These are phyloP conservation scores for Belgica antarctica DNA, from an alignment of 2,888 invertebrate genomes.

Conservation along the genomic window DNA sequence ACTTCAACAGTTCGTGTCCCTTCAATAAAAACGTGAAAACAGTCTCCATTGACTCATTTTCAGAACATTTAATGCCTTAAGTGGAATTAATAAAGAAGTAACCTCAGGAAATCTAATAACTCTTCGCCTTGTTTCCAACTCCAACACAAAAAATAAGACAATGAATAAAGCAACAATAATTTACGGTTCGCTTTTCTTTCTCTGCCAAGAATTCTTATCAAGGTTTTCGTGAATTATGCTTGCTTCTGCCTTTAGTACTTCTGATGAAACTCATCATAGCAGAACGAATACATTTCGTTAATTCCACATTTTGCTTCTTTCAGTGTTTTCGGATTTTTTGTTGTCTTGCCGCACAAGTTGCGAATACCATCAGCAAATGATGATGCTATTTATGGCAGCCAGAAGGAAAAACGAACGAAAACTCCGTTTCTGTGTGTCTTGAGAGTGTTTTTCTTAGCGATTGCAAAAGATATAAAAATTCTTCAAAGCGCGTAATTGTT, in stretches of 20 bases:
- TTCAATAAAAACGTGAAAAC: too few relatives aligned
- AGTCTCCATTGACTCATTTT: too few relatives aligned
- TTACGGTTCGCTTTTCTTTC: neutral
- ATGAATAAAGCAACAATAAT: slow-evolving; percentile 17
- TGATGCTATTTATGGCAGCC: slow-evolving; percentile 22
- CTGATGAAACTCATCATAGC: slow-evolving; percentile 9
- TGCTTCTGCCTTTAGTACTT: slow-evolving; percentile 10
- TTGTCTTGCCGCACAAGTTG: slow-evolving; percentile 14
- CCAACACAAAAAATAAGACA: neutral
- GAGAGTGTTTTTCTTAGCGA: neutral
- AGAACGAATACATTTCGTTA: slow-evolving; percentile 23
- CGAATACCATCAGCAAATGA: slow-evolving; percentile 12
- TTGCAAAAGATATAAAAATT: neutral
- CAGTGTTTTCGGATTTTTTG: neutral
- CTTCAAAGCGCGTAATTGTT: slow-evolving; percentile 4
- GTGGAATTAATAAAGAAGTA: neutral
- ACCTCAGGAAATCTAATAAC: slow-evolving; percentile 2
- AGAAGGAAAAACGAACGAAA: neutral
- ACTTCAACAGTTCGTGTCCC: too few relatives aligned
- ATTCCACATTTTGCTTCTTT: neutral
- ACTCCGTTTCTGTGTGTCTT: neutral
- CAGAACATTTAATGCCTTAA: too few relatives aligned
- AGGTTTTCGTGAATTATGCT: neutral
- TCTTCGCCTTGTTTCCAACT: neutral
- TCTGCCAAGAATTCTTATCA: slow-evolving; percentile 13